These are phyloP conservation scores for Aporophyla nigra DNA, from an alignment of 2,888 invertebrate species.

Conservation along the genomic window DNA sequence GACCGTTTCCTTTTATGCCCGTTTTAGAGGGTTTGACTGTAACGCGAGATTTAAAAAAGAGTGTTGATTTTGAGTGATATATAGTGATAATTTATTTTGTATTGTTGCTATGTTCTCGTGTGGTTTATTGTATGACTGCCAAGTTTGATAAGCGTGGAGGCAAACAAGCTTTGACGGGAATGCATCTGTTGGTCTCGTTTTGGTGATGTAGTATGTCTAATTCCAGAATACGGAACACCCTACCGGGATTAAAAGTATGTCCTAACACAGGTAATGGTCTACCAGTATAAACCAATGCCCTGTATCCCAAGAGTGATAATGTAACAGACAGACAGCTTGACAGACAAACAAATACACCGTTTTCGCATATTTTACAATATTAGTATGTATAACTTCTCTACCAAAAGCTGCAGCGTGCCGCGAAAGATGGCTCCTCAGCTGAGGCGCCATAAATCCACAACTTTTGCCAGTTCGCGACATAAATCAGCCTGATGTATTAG, in stretches of 20 bases:
- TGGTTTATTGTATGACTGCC: constrained; percentile 45
- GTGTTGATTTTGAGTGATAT: constrained; percentile 80
- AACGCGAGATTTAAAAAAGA: constrained; percentile 80
- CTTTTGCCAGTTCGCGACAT: constrained; percentile 76
- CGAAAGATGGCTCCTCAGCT: constrained; percentile 62
- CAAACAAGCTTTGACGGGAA: constrained; percentile 45
- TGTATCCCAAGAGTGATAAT: background rate
- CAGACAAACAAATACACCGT: background rate
- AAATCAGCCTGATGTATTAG: constrained; percentile 82
- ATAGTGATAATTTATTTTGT: constrained; percentile 76
- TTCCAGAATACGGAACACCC: background rate
- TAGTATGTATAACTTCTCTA: background rate
- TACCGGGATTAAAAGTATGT: background rate
- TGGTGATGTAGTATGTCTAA: background rate
- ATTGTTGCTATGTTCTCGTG: constrained; percentile 69
- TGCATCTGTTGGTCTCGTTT: constrained; percentile 38
- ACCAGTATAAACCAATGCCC: background rate
- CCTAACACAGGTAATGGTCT: background rate
- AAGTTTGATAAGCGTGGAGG: constrained; percentile 63
- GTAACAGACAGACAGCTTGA: too few relatives aligned
- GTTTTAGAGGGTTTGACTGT: constrained; percentile 83
- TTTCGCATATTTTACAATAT: background rate
- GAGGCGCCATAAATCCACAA: constrained; percentile 75
- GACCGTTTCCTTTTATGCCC: constrained; percentile 83
- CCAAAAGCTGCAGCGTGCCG: constrained; percentile 35